These are phyloP conservation scores for Patella ulyssiponensis DNA, from an alignment of 2,888 invertebrate genomes.

Conservation along the genomic window DNA sequence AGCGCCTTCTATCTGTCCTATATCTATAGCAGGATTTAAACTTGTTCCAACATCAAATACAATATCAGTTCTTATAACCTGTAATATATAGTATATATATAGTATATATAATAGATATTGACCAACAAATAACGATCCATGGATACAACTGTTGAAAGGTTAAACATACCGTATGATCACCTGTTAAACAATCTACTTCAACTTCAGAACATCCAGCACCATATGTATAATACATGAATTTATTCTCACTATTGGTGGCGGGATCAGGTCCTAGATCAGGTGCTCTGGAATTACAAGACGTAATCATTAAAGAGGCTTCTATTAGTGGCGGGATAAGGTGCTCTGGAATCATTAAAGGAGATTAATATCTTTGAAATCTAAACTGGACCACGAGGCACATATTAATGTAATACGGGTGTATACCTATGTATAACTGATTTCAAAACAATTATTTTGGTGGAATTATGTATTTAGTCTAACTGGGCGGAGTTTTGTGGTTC, in stretches of 20 bases:
- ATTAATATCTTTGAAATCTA: background rate
- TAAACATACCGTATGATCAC: constrained; percentile 83
- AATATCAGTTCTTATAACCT: constrained; percentile 89
- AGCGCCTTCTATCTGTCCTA: constrained; percentile 96
- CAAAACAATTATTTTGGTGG: background rate
- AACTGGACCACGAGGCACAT: background rate
- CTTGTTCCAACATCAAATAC: constrained; percentile 97
- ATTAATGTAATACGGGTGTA: no score
- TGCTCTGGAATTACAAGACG: constrained; percentile 35
- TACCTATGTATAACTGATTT: background rate
- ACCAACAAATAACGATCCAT: background rate
- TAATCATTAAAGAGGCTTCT: constrained; percentile 50
- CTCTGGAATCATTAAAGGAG: constrained; percentile 45
- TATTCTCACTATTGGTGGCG: constrained; percentile 77
- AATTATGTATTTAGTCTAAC: background rate
- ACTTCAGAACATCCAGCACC: constrained; percentile 91
- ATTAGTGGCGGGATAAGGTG: constrained; percentile 71
- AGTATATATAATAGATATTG: background rate
- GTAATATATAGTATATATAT: constrained; percentile 10
- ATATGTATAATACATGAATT: constrained; percentile 88
- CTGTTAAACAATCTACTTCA: constrained; percentile 93
- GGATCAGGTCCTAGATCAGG: constrained; percentile 47
- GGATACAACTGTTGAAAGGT: background rate
- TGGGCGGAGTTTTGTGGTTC: no score
- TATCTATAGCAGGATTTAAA: constrained; percentile 95